Evolutionary conservation across 2,888 invertebrate genomes (phyloP), one percentile per base, ranked within the genome.

Genomic region (Didymodactylos carnosus): DNA sequence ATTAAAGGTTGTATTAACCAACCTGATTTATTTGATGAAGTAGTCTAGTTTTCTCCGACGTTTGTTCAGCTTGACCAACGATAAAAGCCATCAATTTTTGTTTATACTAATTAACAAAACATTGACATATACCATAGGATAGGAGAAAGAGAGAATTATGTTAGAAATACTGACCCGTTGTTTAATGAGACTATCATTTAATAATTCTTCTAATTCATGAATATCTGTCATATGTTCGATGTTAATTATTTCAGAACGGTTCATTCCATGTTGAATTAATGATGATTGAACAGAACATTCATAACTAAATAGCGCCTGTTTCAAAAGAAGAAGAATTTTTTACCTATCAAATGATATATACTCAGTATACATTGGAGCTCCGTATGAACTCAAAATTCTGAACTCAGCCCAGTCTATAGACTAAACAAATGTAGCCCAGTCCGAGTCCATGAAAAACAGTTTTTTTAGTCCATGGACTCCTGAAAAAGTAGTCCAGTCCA

Each of bases 81-180:
- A 74, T 74, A 16, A 74, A 74, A n/a, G 71, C 71, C 5, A 41
- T 74, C n/a, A 74, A 53, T 35, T 40, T 53, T 29, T 74, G 74
- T 39, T 74, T 71, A 46, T 74, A 74, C 69, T 73, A 70, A 27
- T 39, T 13, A n/a, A 3, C 5, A 23, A 23, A 29, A 53, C 2
- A 25, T 25, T 43, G 6, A 43, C 3, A 4, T n/a, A n/a, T 43
- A 43, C n/a, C n/a, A n/a, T n/a, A n/a, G n/a, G n/a, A n/a, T 5
- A 41, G 8, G 40, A 70, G 11, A 70, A 14, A 40, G 3, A 40
- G 14, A 27, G 29, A 35, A 62, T 39, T 39, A 46, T 23, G 0
- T 23, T 7, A 23, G n/a, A 73, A 74, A 19, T 62, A 29, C 19
- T n/a, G 29, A 62, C 62, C n/a, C 25, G 27, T 62, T 62, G 35